phyloP scores from a whole-genome alignment of 2,797 vertebrate genomes.

The Gymnopithys bicolor region DNA sequence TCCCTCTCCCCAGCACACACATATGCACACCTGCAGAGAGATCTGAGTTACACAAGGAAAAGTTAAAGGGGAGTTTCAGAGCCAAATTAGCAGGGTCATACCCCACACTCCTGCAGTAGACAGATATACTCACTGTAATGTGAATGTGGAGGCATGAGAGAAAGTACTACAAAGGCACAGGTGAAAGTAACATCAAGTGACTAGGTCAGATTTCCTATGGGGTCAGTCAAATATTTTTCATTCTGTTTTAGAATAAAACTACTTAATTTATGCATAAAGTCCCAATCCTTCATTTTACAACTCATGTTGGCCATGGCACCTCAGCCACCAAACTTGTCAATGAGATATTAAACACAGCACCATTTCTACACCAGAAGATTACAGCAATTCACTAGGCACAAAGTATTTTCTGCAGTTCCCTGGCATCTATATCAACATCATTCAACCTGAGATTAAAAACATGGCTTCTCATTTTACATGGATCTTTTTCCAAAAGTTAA shows the following conservation, averaged over 20 bases:
- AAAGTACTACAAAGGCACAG: not conserved
- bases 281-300: not conserved
- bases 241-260: not conserved
- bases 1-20: too few species aligned
- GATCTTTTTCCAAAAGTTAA: not conserved
- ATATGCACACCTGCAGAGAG: not conserved
- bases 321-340: not conserved
- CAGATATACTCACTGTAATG: not conserved
- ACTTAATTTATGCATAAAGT: not conserved
- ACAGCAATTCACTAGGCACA: not conserved
- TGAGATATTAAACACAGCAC: not conserved
- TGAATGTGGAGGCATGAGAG: not conserved
- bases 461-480: not conserved
- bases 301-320: not conserved
- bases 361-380: not conserved
- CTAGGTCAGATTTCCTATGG: not conserved
- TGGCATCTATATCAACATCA: not conserved
- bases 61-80: not conserved
- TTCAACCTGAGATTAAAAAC: not conserved
- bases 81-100: not conserved
- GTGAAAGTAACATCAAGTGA: not conserved
- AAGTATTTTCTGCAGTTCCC: not conserved
- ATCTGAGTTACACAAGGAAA: not conserved
- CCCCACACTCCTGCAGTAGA: not conserved
- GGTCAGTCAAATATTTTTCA: not conserved